Conservation (phyloP, 2,113 vertebrate genomes). For the Pangasianodon gigas region DNA sequence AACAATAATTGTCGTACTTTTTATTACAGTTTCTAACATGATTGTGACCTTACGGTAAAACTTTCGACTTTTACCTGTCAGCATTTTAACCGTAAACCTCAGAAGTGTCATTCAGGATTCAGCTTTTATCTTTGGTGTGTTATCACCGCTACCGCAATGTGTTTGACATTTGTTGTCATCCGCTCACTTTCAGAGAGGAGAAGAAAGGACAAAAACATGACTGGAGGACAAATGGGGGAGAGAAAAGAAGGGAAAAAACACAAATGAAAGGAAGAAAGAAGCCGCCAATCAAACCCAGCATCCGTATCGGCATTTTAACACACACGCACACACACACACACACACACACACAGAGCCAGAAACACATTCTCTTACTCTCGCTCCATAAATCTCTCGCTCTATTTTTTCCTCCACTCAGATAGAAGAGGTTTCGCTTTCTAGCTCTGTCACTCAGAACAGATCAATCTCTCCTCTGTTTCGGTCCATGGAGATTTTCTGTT, state of each 20-base stretch:
- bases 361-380: not conserved
- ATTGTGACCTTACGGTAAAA: not conserved
- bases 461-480: slow-evolving; percentile 14
- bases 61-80: not conserved
- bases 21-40: not conserved
- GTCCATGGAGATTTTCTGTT: not conserved
- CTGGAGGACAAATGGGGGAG: not conserved
- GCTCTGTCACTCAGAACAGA: slow-evolving; percentile 24
- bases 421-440: slow-evolving; percentile 33
- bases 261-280: not conserved
- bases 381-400: slow-evolving; percentile 9
- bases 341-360: not conserved
- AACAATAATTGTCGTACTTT: not conserved
- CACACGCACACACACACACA: not conserved
- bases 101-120: not conserved
- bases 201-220: slow-evolving; percentile 6
- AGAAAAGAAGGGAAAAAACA: not conserved
- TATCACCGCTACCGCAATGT: not conserved
- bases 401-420: not conserved
- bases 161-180: not conserved
- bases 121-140: not conserved
- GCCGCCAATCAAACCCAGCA: slow-evolving; percentile 42
- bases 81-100: not conserved
- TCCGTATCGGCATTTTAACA: slow-evolving; percentile 24
- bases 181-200: not conserved